A percentile compares a stretch with the other conserved stretches of the same genome.
Conservation (phyloP, 2,797 vertebrate genomes). For the Hyperoplus lanceolatus region DNA sequence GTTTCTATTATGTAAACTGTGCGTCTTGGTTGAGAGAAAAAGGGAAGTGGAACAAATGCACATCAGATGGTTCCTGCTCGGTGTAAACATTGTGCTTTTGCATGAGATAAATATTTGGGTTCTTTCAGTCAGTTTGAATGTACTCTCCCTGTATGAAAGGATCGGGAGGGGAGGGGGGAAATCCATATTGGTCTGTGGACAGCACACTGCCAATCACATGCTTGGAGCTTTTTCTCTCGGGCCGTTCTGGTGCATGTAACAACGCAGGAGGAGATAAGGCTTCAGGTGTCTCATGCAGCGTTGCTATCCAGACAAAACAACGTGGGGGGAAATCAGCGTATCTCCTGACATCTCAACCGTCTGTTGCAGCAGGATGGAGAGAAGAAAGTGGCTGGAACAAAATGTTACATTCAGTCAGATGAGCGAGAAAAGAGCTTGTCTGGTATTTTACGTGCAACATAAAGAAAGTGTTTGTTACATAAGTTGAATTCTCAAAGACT, state of each 20-base stretch:
- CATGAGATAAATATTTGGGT: slow-evolving; percentile 59
- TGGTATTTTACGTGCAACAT: neutral
- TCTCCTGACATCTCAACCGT: slow-evolving; percentile 33
- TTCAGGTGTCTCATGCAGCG: slow-evolving; percentile 53
- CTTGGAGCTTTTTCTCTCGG: neutral
- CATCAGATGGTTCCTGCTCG: slow-evolving; percentile 38
- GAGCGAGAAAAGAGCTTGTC: neutral
- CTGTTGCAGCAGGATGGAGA: slow-evolving; percentile 6
- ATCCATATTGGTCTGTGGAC: slow-evolving; percentile 41
- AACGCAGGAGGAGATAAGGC: slow-evolving; percentile 47
- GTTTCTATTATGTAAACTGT: slow-evolving; percentile 18
- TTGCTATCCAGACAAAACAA: slow-evolving; percentile 67
- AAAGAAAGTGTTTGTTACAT: neutral
- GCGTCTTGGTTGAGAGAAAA: slow-evolving; percentile 21
- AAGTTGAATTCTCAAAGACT: neutral
- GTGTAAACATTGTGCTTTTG: slow-evolving; percentile 57
- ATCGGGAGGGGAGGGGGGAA: slow-evolving; percentile 42
- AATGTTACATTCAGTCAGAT: slow-evolving; percentile 35
- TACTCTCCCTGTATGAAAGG: slow-evolving; percentile 30
- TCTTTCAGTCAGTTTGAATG: slow-evolving; percentile 37
- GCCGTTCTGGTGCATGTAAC: slow-evolving; percentile 10
- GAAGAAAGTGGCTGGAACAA: slow-evolving; percentile 12
- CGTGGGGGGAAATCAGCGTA: slow-evolving; percentile 26
- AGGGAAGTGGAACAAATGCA: slow-evolving; percentile 32
- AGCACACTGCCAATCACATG: slow-evolving; percentile 21